Conservation (phyloP, 2,113 vertebrate species). For the Apodemus speciosus region DNA sequence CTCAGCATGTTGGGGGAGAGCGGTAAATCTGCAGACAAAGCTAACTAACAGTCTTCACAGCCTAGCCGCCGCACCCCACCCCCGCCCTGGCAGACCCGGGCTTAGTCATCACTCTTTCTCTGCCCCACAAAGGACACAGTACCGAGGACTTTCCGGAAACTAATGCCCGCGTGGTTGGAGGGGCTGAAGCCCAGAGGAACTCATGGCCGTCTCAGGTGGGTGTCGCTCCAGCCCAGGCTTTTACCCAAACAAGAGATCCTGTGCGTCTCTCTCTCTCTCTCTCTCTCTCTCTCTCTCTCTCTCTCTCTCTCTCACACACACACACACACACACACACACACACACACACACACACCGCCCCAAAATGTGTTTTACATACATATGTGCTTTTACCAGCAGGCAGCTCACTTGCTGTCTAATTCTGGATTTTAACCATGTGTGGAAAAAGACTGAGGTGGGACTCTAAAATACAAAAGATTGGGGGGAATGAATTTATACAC, state of each 20-base stretch:
- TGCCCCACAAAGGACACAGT: constrained; percentile 85
- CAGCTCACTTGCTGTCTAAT: not conserved
- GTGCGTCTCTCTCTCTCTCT: too few relatives aligned
- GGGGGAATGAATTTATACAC: not conserved
- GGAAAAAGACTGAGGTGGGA: not conserved
- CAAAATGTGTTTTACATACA: not conserved
- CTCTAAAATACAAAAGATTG: not conserved
- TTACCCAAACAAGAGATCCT: not conserved
- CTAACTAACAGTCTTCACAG: constrained; percentile 51
- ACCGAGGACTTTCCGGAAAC: constrained; percentile 77
- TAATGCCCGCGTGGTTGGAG: constrained; percentile 90
- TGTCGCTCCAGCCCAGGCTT: not conserved
- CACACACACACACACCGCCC: too few relatives aligned
- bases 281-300: too few relatives aligned
- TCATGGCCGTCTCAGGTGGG: constrained; percentile 95
- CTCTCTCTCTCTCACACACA: too few relatives aligned
- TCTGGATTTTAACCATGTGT: constrained; percentile 20
- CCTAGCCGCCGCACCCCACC: not conserved
- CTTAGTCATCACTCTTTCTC: constrained; percentile 69
- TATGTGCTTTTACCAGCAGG: not conserved
- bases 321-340: too few relatives aligned
- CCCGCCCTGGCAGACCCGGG: not conserved
- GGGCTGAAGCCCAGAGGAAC: constrained; percentile 84
- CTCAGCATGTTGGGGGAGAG: not conserved
- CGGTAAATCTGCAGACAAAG: constrained; percentile 60